Conservation (phyloP, 2,888 invertebrate species). For the Pheosia gnoma region DNA sequence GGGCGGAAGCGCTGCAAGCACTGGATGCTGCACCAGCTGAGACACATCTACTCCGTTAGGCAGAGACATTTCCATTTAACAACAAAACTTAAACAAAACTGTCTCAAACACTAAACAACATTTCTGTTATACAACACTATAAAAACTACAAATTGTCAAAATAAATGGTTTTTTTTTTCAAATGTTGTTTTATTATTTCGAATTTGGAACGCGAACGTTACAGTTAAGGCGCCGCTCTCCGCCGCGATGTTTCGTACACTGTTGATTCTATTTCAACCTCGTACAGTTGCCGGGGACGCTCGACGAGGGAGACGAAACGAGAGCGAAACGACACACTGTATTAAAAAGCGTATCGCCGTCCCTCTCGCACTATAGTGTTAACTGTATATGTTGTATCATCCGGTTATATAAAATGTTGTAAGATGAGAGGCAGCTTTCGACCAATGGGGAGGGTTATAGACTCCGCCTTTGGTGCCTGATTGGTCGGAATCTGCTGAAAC, state of each 20-base stretch:
- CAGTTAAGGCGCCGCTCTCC: constrained; percentile 61
- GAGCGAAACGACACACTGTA: constrained; percentile 78
- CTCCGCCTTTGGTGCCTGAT: constrained; percentile 67
- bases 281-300: constrained; percentile 64
- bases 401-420: constrained; percentile 83
- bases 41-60: constrained; percentile 94
- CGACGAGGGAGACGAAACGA: constrained; percentile 57
- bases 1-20: constrained; percentile 92
- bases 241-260: constrained; percentile 71
- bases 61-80: constrained; percentile 88
- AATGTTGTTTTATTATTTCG: constrained; percentile 14
- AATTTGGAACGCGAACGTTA: constrained; percentile 44
- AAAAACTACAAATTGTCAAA: constrained; percentile 23
- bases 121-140: constrained; percentile 27
- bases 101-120: constrained; percentile 33
- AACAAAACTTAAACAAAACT: constrained; percentile 30
- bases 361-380: constrained; percentile 71
- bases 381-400: constrained; percentile 84
- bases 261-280: constrained; percentile 74
- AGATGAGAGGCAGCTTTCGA: constrained; percentile 60
- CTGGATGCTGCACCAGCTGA: constrained; percentile 93
- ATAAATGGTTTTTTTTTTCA: constrained; percentile 11
- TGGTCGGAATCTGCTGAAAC: constrained; percentile 75
- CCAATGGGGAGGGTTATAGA: constrained; percentile 59
- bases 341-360: constrained; percentile 62